Base-by-base conservation (phyloP, 1,140 invertebrate species). In the Lanistes nyassanus region DNA sequence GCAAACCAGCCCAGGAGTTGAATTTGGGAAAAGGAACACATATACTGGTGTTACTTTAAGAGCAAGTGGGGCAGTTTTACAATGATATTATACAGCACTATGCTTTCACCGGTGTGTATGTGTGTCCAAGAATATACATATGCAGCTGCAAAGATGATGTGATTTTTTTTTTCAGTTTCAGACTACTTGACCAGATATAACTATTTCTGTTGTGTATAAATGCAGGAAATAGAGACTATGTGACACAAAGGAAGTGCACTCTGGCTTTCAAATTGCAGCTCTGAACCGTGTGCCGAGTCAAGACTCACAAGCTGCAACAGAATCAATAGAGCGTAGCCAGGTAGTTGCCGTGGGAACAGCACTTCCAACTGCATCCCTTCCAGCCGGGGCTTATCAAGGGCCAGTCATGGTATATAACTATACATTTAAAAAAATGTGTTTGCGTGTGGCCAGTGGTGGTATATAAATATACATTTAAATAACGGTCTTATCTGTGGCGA, bases 341-440 rank as follows among this genome's bases (percentile, higher is more conserved):
- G 96, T 98, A 64, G 96, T 98, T 53, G 97, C 95, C 77, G 89
- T 91, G 68, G 97, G 97, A 21, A 98, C 96, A 7, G 94, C 97
- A 34, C 87, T 98, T 76, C 94, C 95, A 3, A 96, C 95, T 55
- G 93, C 95, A 64, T 94, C 95, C 21, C 88, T 91, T 21, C 85
- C 87, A 47, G 79, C 85, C 88, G 92, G 93, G 55, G 93, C 94
- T 31, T 94, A 95, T 85, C 95, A 96, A 89, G 95, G 95, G n/a
- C 95, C 95, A n/a, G 97, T 99, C 47, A 97, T 99, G 96, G 91
- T 91, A 77, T 76, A 84, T 74, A 26, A 21, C 21, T 9, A 47
- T 51, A 23, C 26, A 70, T 13, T 19, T 23, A 51, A 47, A 16
- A 4, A 70, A 23, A 47, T 53, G 21, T 23, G 51, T 51, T 51